Base-by-base conservation (phyloP, 2,888 invertebrate genomes). In the Bimastos eiseni region DNA sequence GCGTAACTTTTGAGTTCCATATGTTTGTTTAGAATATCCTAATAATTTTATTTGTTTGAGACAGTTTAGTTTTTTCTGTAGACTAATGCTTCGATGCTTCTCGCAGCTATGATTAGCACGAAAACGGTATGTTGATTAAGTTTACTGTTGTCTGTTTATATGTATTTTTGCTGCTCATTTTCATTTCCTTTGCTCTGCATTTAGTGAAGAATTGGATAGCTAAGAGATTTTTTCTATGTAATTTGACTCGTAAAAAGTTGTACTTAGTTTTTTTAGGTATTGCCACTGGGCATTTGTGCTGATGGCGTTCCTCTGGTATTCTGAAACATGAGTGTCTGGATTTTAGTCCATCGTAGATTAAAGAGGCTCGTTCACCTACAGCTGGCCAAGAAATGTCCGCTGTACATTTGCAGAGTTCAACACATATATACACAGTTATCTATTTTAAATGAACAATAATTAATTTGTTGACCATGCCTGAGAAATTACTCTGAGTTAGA, bases 291-390 rank as follows among this genome's bases (percentile, higher is more conserved):
- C 49, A 86, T 24, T 86, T 34, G 30, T 86, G 34, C 36, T 86
- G 86, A 86, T 86, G 86, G 86, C 37, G 86, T 86, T 86, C 86
- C 86, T 86, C 86, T 86, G 86, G 86, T 36, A 86, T 86, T 37
- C 24, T 37, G 36, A 86, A 36, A 70, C 37, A 36, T 36, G 21
- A 37, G n/a, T 86, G 86, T 86, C 36, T 86, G 86, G 86, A 86
- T 86, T 86, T 86, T 86, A 86, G 34, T 34, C 86, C 86, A 24
- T 86, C 86, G 17, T 36, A 86, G 34, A 86, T 37, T 34, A 86
- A 86, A 86, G 86, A 86, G 37, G 19, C 37, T 37, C 34, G 24
- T 86, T 86, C 86, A 86, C 86, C 8, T 86, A 86, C 86, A 86
- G 34, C 86, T 86, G 86, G 17, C 86, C 86, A 86, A 34, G 21